These are phyloP conservation scores for Cataglyphis hispanica DNA, from an alignment of 1,140 invertebrate genomes.

Conservation along the genomic window DNA sequence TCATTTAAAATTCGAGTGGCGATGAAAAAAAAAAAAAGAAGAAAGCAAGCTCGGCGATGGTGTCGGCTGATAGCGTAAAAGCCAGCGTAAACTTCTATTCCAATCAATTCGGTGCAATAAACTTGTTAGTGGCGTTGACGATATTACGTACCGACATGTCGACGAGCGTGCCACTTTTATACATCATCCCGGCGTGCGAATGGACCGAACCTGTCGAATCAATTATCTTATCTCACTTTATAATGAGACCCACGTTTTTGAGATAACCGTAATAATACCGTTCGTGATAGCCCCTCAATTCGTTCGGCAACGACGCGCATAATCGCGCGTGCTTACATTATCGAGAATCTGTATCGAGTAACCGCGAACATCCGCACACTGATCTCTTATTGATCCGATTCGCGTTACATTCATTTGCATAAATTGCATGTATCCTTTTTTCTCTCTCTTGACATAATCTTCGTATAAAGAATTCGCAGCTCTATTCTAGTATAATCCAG, in stretches of 20 bases:
- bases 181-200: constrained; percentile 9
- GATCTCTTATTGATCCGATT: constrained; percentile 42
- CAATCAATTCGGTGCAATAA: constrained; percentile 77
- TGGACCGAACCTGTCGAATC: constrained; percentile 12
- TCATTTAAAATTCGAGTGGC: constrained; percentile 76
- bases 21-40: no score
- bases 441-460: not conserved
- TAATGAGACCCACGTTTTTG: constrained; percentile 49
- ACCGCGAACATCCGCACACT: not conserved
- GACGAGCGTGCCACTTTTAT: constrained; percentile 34
- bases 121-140: constrained; percentile 67
- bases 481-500: no score
- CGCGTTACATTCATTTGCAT: constrained; percentile 9
- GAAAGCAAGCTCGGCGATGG: constrained; percentile 35
- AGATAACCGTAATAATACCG: constrained; percentile 55
- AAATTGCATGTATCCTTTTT: constrained; percentile 14
- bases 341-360: constrained; percentile 35
- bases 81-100: constrained; percentile 77
- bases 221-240: constrained; percentile 64
- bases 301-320: constrained; percentile 28
- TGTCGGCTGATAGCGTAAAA: constrained; percentile 69
- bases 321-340: constrained; percentile 39
- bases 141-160: constrained; percentile 52
- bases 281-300: constrained; percentile 23
- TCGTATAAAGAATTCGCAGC: no score